Evolutionary conservation across 2,888 invertebrate species (phyloP), one percentile per base, ranked within the genome.

Genomic region (Hypselothyrea guttata): DNA sequence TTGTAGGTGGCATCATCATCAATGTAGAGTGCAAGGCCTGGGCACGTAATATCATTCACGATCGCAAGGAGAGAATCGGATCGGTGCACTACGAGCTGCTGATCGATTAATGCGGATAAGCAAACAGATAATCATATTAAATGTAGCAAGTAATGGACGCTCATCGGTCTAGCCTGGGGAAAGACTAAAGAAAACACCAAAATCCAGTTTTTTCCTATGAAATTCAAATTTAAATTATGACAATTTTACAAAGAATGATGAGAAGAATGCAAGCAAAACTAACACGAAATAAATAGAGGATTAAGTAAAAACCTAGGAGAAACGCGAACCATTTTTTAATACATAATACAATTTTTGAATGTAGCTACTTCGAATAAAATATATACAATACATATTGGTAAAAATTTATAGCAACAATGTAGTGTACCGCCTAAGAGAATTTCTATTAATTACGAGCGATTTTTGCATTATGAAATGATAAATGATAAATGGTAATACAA

Each of bases 11-110:
- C 84, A 91, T 92, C 64, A 88, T 92, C 68, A 92, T 92, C 82
- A 94, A 94, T 87, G 91, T 94, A 63, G 94, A 94, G 85, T 94
- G 94, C 90, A 93, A 93, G 88, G 93, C 94, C 35, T 94, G 93
- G 93, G 94, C 94, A 40, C 91, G 91, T 76, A 94, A 94, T 87
- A 93, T 94, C 68, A 79, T 89, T 18, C 94, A 94, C 87, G 93
- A 94, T 87, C 92, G 94, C 58, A 91, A 92, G 85, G 93, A 94
- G 61, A 91, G 93, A 85, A 89, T 93, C 71, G 95, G 95, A 42
- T 93, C 93, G 40, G 94, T 94, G 48, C 94, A 94, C 89, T 94
- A 95, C 87, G 94, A 95, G 88, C 89, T 95, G 64, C 90, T 94
- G 90, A 92, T 94, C 69, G 90, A 91, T 84, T 91, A 90, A 88